Evolutionary conservation across 1,140 invertebrate genomes (phyloP).

Genomic region (Babylonia areolata): DNA sequence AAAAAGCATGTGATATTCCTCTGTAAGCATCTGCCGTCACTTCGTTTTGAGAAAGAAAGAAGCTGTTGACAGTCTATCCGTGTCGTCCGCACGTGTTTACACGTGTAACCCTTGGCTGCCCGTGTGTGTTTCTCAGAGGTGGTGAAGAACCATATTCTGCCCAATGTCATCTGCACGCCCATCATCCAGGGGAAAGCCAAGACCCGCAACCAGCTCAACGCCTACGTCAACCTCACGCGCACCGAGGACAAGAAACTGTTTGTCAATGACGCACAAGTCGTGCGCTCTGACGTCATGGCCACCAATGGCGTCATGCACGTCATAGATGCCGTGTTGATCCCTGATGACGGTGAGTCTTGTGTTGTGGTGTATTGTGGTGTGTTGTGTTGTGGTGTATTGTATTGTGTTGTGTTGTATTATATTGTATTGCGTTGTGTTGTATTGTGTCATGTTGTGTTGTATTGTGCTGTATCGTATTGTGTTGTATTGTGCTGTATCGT

Average conservation of each 20-base stretch:
- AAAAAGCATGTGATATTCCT: too few relatives aligned
- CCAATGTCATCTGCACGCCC: slow-evolving; percentile 82
- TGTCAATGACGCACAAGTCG: slow-evolving; percentile 76
- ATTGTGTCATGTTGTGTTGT: not conserved
- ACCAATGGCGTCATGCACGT: slow-evolving; percentile 80
- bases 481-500: not conserved
- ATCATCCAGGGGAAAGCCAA: slow-evolving; percentile 74
- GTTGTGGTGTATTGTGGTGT: slow-evolving; percentile 27
- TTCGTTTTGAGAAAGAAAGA: too few relatives aligned
- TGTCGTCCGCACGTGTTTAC: too few relatives aligned
- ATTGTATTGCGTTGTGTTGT: not conserved
- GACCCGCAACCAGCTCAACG: slow-evolving; percentile 79
- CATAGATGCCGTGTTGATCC: slow-evolving; percentile 78
- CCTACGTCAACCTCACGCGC: slow-evolving; percentile 78
- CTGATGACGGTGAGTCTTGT: slow-evolving; percentile 76
- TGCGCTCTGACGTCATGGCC: slow-evolving; percentile 77
- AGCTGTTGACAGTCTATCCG: too few relatives aligned
- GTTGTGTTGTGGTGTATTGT: slow-evolving; percentile 15
- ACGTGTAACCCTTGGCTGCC: too few relatives aligned
- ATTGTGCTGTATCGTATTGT: not conserved
- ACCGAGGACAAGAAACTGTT: slow-evolving; percentile 77
- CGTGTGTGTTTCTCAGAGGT: slow-evolving; percentile 79
- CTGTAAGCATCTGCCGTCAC: too few relatives aligned
- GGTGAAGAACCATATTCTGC: slow-evolving; percentile 81
- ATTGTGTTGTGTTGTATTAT: not conserved